Evolutionary conservation across 2,113 vertebrate species (phyloP), one percentile per base, ranked within the genome.

Genomic region (Ochotona curzoniae): DNA sequence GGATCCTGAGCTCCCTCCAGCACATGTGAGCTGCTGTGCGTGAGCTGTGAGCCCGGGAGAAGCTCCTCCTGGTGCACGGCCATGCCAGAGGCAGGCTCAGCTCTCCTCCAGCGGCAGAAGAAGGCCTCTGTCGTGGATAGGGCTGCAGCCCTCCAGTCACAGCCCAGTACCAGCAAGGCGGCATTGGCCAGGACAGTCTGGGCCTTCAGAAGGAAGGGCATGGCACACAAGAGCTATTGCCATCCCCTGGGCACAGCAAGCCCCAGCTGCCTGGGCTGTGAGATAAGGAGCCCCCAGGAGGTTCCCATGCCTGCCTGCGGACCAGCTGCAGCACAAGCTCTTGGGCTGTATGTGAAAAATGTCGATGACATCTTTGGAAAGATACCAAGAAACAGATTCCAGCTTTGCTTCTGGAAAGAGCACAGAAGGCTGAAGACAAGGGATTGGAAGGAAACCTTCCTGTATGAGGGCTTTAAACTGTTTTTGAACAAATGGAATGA

Each of bases 361-460:
- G 73, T 60, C 8, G 1, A 21, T 38, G 35, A 38, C 38, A 32
- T 75, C 32, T 93, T 51, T 28, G 32, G 67, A 81, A 84, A 82
- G 64, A 75, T 51, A 44, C 35, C 49, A 60, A 90, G 80, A 89
- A 78, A 78, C 11, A 14, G 3, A 38, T 23, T 25, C 1, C 0
- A 1, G n/a, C 18, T 87, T 88, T 87, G 44, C n/a, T 86, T 91
- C 81, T 57, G 61, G 63, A 76, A 83, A 69, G 73, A 74, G 49
- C 32, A 23, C 32, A n/a, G 35, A 79, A 32, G 10, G 8, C 20
- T 0, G 0, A 81, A 28, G 23, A 71, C 13, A 78, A 66, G 61
- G 5, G 7, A 17, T 0, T 51, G 20, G 61, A 75, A 70, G 67
- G 63, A 69, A 78, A 25, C 17, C 13, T 87, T 83, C n/a, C 51